These are phyloP conservation scores for Crossoptilon crossoptilon DNA, from an alignment of 2,797 vertebrate genomes.

Conservation along the genomic window DNA sequence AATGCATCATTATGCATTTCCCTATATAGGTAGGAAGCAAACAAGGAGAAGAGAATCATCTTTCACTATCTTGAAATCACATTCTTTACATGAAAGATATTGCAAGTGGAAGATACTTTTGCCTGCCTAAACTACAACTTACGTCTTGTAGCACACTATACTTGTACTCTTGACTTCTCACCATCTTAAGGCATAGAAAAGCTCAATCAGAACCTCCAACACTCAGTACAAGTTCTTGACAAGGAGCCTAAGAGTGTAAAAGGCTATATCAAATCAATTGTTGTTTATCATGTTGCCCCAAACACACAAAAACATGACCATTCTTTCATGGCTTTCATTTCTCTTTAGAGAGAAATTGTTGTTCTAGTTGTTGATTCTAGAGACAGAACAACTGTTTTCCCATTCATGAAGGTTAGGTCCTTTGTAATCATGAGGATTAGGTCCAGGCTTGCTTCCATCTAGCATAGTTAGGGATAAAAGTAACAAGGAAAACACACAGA, in stretches of 20 bases:
- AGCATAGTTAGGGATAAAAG: neutral
- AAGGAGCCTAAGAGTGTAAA: neutral
- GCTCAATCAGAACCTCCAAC: neutral
- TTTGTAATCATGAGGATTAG: neutral
- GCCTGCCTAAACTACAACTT: neutral
- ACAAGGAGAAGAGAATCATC: neutral
- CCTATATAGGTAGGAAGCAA: neutral
- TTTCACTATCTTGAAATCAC: neutral
- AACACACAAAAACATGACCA: neutral
- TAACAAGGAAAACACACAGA: neutral
- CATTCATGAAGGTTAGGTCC: neutral
- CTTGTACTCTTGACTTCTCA: neutral
- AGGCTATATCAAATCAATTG: neutral
- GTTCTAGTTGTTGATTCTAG: neutral
- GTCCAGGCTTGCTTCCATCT: neutral
- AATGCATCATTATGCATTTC: neutral
- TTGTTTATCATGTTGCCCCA: neutral
- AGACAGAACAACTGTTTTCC: neutral
- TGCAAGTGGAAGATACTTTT: neutral
- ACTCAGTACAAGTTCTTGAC: neutral
- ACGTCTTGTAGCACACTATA: neutral
- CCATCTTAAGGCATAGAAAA: neutral
- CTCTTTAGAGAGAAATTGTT: neutral
- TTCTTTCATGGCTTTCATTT: neutral
- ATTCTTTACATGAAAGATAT: neutral